Conservation (phyloP, 2,113 vertebrate species). For the Piprites chloris region DNA sequence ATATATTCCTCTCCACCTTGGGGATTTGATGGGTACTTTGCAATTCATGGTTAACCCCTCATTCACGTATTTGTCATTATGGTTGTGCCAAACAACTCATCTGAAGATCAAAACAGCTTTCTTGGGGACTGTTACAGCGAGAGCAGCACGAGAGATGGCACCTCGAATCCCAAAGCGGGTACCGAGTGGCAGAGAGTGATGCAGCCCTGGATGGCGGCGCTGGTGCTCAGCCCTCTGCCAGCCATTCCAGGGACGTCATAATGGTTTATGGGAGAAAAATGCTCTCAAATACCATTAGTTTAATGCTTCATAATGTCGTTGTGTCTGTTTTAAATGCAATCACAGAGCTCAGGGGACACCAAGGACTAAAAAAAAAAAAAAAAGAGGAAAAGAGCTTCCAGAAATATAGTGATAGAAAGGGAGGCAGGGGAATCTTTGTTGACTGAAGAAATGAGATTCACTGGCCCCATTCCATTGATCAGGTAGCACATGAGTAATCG, state of each 20-base stretch:
- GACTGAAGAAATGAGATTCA: not conserved
- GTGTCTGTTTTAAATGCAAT: constrained; percentile 64
- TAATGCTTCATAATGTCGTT: constrained; percentile 65
- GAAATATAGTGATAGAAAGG: not conserved
- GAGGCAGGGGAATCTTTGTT: not conserved
- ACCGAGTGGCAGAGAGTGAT: not conserved
- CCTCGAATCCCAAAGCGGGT: not conserved
- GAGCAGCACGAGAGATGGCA: constrained; percentile 8
- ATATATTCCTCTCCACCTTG: constrained; percentile 22
- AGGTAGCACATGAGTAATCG: not conserved
- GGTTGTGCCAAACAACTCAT: constrained; percentile 27
- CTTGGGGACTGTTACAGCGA: not conserved
- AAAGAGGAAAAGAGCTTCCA: constrained; percentile 13
- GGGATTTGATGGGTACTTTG: constrained; percentile 40
- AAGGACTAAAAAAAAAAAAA: constrained; percentile 50
- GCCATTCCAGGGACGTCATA: not conserved
- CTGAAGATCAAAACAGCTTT: constrained; percentile 54
- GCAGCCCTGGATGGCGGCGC: not conserved
- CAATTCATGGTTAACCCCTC: constrained; percentile 37
- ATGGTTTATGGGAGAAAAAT: constrained; percentile 62
- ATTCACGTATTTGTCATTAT: constrained; percentile 37
- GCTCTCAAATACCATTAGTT: constrained; percentile 65
- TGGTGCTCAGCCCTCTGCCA: not conserved
- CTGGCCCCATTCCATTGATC: not conserved
- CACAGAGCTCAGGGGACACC: constrained; percentile 33